Base-by-base conservation (phyloP, 2,113 vertebrate species). In the Ceratotherium simum region DNA sequence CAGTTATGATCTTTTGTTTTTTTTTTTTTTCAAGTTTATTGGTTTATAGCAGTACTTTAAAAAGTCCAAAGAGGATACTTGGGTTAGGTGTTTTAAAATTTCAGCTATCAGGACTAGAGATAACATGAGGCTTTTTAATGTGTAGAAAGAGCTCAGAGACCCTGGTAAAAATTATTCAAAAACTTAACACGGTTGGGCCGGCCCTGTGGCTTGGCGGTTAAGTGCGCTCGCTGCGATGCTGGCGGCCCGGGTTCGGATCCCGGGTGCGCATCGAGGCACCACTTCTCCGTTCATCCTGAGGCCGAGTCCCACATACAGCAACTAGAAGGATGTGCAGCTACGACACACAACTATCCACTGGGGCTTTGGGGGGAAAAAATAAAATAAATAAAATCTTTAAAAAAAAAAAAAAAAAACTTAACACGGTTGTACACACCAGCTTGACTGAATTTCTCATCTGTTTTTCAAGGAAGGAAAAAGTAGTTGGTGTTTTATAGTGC, bases 381-480 rank as follows among this genome's bases (percentile, higher is more conserved):
- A n/a, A n/a, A n/a, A n/a, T n/a, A n/a, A n/a, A n/a, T n/a, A n/a
- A n/a, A n/a, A n/a, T n/a, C n/a, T n/a, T n/a, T n/a, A n/a, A n/a
- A n/a, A n/a, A n/a, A n/a, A n/a, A n/a, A n/a, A n/a, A n/a, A n/a
- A n/a, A 54, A 31, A 70, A 84, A 72, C 9, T 31, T 79, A 90
- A 64, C n/a, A 48, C n/a, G 21, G 2, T 90, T 96, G 33, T 91
- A 58, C 72, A 89, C 51, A 81, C 18, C 82, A 80, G 11, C 81
- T 91, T 58, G 85, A 65, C 90, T 73, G 46, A 95, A 18, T 96
- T 86, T 76, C 48, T 92, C 42, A 64, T 79, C 65, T 27, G 5
- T 96, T 96, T 90, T 54, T 97, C 39, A 94, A 73, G 84, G 85
- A 90, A 94, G 82, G 27, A 90, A 70, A 95, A 93, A 78, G 65